phyloP scores from a whole-genome alignment of 2,113 vertebrate species.

The Orientallactaga bullata region DNA sequence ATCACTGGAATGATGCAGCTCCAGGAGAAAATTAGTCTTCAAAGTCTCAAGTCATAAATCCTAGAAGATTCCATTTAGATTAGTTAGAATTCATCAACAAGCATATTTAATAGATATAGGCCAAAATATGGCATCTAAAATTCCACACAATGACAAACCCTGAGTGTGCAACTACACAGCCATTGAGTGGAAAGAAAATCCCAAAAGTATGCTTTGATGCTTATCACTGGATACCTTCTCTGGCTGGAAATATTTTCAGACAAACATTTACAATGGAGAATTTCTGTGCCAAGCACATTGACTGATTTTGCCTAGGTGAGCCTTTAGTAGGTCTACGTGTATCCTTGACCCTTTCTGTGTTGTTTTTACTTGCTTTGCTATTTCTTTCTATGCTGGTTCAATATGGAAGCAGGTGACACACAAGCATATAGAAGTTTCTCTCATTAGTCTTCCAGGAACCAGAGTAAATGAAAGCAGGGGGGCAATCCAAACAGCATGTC shows the following conservation, averaged over 20 bases:
- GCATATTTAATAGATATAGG: slow-evolving; percentile 67
- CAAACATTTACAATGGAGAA: background rate
- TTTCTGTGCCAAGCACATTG: background rate
- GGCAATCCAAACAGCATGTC: background rate
- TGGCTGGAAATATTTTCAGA: background rate
- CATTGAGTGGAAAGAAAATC: slow-evolving; percentile 16
- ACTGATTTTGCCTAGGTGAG: background rate
- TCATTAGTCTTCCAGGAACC: slow-evolving; percentile 46
- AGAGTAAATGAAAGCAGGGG: slow-evolving; percentile 33
- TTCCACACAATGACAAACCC: slow-evolving; percentile 51
- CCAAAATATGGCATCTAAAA: slow-evolving; percentile 67
- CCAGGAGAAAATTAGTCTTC: slow-evolving; percentile 73
- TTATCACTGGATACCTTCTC: slow-evolving; percentile 23
- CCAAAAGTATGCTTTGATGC: slow-evolving; percentile 2
- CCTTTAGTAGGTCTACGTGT: background rate
- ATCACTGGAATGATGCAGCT: slow-evolving; percentile 48
- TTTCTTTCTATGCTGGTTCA: slow-evolving; percentile 4
- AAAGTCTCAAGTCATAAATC: slow-evolving; percentile 76
- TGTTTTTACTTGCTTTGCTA: slow-evolving; percentile 5
- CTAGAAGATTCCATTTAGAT: slow-evolving; percentile 79
- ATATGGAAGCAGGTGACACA: slow-evolving; percentile 4
- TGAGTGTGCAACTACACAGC: background rate
- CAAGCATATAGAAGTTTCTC: slow-evolving; percentile 46
- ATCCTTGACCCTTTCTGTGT: background rate
- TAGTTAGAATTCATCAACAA: slow-evolving; percentile 77